Evolutionary conservation across 1,140 invertebrate species (phyloP).

Genomic region (Asbolus verrucosus): DNA sequence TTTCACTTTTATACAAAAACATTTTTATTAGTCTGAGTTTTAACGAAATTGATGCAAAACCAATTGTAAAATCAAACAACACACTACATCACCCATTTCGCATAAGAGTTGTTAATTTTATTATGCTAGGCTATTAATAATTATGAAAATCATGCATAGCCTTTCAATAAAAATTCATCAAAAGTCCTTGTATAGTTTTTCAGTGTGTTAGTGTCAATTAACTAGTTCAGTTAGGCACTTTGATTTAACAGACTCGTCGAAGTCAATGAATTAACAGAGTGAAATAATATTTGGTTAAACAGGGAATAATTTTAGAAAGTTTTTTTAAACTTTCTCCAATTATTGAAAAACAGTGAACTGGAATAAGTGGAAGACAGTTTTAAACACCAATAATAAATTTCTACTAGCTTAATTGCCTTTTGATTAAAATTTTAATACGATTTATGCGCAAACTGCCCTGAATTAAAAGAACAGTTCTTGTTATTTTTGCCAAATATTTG

Average conservation of each 20-base stretch:
- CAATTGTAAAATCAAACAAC: no score
- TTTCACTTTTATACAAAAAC: constrained; percentile 40
- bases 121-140: constrained; percentile 5
- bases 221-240: neutral
- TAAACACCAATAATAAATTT: constrained; percentile 16
- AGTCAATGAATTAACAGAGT: constrained; percentile 7
- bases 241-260: constrained; percentile 2
- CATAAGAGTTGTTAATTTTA: constrained; percentile 3
- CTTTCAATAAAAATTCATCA: neutral
- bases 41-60: neutral
- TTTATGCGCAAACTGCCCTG: neutral
- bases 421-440: constrained; percentile 1
- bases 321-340: neutral
- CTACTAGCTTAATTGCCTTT: neutral
- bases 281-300: neutral
- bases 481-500: constrained; percentile 35
- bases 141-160: neutral
- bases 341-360: neutral
- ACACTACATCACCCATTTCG: constrained; percentile 2
- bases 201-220: constrained; percentile 4
- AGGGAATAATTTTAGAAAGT: constrained; percentile 1
- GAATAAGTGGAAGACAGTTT: neutral
- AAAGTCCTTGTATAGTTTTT: constrained; percentile 11
- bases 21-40: constrained; percentile 15
- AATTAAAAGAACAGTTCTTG: constrained; percentile 25